Conservation (phyloP, 2,113 vertebrate genomes). For the Neomonachus schauinslandi region DNA sequence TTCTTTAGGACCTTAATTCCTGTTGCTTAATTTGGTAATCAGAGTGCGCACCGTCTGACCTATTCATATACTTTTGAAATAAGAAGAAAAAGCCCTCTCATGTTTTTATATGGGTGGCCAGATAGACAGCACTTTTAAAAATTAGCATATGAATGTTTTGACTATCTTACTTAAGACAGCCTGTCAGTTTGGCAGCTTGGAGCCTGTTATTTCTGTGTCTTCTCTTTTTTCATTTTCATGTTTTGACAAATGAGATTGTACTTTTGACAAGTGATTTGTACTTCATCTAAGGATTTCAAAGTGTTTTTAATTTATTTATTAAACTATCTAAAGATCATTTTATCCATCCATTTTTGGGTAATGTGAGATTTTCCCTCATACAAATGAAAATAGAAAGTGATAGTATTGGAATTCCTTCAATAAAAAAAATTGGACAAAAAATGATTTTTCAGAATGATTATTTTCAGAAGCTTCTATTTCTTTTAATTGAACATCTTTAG, state of each 20-base stretch:
- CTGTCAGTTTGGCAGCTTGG: constrained; percentile 79
- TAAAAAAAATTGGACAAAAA: constrained; percentile 14
- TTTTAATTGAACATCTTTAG: constrained; percentile 42
- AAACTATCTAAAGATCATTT: constrained; percentile 70
- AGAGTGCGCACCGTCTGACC: constrained; percentile 12
- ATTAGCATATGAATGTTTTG: constrained; percentile 82
- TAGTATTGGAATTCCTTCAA: constrained; percentile 31
- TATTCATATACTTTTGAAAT: constrained; percentile 16
- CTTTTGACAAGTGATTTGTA: constrained; percentile 81
- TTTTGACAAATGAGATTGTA: constrained; percentile 82
- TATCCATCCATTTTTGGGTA: constrained; percentile 57
- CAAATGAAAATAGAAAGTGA: constrained; percentile 62
- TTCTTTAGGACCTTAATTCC: constrained; percentile 38
- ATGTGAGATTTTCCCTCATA: constrained; percentile 47
- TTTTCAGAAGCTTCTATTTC: constrained; percentile 44
- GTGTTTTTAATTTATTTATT: constrained; percentile 75
- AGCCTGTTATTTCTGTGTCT: constrained; percentile 74
- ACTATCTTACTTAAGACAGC: constrained; percentile 75
- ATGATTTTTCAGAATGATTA: constrained; percentile 37
- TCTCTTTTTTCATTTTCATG: constrained; percentile 75
- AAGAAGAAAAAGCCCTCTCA: constrained; percentile 44
- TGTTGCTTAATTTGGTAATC: constrained; percentile 49
- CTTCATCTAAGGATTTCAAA: constrained; percentile 73
- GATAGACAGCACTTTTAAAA: constrained; percentile 70
- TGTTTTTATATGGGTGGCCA: constrained; percentile 61